Evolutionary conservation across 2,888 invertebrate genomes (phyloP), one percentile per base, ranked within the genome.

Genomic region (Omphaloscelis lunosa): DNA sequence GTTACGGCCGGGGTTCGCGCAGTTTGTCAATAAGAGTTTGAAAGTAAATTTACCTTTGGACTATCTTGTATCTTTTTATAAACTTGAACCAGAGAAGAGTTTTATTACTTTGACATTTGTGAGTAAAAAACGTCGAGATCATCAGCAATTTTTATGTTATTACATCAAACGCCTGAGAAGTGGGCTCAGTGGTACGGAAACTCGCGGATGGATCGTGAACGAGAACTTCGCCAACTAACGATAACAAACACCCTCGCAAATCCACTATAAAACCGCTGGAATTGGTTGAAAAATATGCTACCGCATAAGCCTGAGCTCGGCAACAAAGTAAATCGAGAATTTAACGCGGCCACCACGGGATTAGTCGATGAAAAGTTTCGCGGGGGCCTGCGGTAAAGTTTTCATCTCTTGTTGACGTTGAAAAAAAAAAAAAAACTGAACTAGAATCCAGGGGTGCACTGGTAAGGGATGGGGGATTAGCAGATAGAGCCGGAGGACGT

Each of bases 251-350:
- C 91, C 88, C 87, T 84, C 90, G 86, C 91, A 93, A 95, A 95
- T 94, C 94, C 93, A 91, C 92, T 92, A 92, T 91, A 92, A 92
- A 93, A 94, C 91, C 91, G 90, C 89, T 91, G 88, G 92, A 91
- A 93, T 92, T 91, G 94, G 90, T 91, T 93, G 94, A 95, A 96
- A 96, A 96, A 96, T 96, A 95, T 95, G 94, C 93, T 93, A 89
- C 91, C 91, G 90, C 90, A 92, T 94, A 95, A 95, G 93, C 94
- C 93, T 83, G 89, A 92, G 91, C 93, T 93, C 92, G 87, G 93
- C 92, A 92, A 94, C 95, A 94, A 93, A 95, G 95, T 96, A 95
- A 94, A 96, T 94, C 92, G 94, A 88, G 95, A 95, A 94, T 96
- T 95, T 95, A 95, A 93, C 93, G 93, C 92, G 90, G 91, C 92